These are phyloP conservation scores for Proisotoma minuta DNA, from an alignment of 2,888 invertebrate genomes.

Conservation along the genomic window DNA sequence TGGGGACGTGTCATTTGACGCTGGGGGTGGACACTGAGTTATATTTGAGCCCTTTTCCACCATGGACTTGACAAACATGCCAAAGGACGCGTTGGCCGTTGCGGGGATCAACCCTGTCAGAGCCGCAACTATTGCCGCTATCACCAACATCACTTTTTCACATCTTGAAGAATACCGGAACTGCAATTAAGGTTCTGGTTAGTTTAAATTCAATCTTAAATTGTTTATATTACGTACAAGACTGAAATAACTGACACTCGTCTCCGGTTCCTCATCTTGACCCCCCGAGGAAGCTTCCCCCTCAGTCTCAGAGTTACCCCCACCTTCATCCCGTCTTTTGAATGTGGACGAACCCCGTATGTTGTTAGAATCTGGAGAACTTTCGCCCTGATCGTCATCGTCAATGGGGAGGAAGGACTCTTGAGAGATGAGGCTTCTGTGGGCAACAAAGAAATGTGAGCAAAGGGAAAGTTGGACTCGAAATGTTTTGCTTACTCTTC, in stretches of 20 bases:
- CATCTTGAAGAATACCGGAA: slow-evolving; percentile 29
- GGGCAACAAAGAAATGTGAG: too few relatives aligned
- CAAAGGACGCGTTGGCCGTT: slow-evolving; percentile 32
- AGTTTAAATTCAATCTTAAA: not conserved
- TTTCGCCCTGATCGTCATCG: too few relatives aligned
- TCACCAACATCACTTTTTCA: slow-evolving; percentile 20
- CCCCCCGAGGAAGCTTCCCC: too few relatives aligned
- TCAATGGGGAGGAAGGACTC: too few relatives aligned
- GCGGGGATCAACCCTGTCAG: slow-evolving; percentile 25
- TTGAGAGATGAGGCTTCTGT: too few relatives aligned
- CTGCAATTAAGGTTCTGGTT: slow-evolving; percentile 13
- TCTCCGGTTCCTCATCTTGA: not conserved
- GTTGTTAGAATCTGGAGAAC: too few relatives aligned
- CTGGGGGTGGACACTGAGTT: slow-evolving; percentile 22
- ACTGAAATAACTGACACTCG: slow-evolving; percentile 9
- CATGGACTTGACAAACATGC: slow-evolving; percentile 37
- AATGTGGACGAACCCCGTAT: too few relatives aligned
- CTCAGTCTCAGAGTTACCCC: too few relatives aligned
- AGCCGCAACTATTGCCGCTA: slow-evolving; percentile 9
- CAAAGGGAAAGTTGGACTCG: too few relatives aligned
- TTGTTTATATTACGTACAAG: not conserved
- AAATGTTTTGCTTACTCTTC: too few relatives aligned
- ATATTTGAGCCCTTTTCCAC: slow-evolving; percentile 30
- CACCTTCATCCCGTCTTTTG: too few relatives aligned
- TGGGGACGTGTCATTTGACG: slow-evolving; percentile 20